Evolutionary conservation across 2,888 invertebrate species (phyloP).

Genomic region (Clistopyga incitator): DNA sequence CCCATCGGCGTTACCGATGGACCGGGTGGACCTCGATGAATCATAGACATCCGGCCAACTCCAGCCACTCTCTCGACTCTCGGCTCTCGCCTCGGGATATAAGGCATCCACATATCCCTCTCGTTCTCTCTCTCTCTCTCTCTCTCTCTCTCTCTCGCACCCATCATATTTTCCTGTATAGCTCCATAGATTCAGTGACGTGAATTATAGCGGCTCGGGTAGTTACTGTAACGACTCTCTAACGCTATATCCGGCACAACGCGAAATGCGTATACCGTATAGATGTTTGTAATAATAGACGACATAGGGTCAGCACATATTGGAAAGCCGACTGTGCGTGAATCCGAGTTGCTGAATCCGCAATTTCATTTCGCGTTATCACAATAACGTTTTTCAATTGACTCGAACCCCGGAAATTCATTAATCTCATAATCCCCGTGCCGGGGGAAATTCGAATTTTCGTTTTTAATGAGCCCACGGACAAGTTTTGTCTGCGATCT

Average conservation of each 20-base stretch:
- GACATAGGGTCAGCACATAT: conserved; percentile 3
- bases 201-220: conserved; percentile 38
- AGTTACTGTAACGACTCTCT: conserved; percentile 24
- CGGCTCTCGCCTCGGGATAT: conserved; percentile 67
- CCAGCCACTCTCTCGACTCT: conserved; percentile 61
- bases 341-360: not conserved
- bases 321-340: not conserved
- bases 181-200: conserved; percentile 10
- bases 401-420: not conserved
- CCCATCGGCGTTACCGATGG: conserved; percentile 76
- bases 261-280: not conserved
- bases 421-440: too few relatives aligned
- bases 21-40: conserved; percentile 75
- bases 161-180: conserved; percentile 27
- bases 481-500: too few relatives aligned
- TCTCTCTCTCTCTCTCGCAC: not conserved
- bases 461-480: too few relatives aligned
- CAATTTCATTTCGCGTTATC: not conserved
- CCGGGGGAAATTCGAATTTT: too few relatives aligned
- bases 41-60: conserved; percentile 72
- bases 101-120: conserved; percentile 54
- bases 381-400: not conserved
- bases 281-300: not conserved
- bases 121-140: too few relatives aligned
- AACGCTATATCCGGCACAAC: conserved; percentile 28